Evolutionary conservation across 1,140 invertebrate species (phyloP).

Genomic region (Diploscapter pachys): DNA sequence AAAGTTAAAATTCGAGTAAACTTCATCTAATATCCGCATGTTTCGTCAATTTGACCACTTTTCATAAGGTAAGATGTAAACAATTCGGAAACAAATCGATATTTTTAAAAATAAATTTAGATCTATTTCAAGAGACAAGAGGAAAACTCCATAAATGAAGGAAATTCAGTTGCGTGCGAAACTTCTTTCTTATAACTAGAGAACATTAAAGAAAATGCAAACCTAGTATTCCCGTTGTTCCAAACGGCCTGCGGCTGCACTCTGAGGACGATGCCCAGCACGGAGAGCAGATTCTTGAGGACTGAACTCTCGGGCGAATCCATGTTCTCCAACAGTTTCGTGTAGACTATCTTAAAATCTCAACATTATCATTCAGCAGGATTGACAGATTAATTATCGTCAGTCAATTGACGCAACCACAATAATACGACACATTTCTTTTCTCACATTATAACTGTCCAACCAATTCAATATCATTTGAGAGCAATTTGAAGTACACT

Average conservation of each 20-base stretch:
- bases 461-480: too few relatives aligned
- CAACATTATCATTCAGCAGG: too few relatives aligned
- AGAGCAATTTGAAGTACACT: too few relatives aligned
- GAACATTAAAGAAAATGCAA: too few relatives aligned
- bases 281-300: slow-evolving; percentile 34
- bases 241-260: slow-evolving; percentile 32
- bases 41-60: not conserved
- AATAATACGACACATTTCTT: too few relatives aligned
- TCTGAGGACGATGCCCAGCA: slow-evolving; percentile 28
- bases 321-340: slow-evolving; percentile 28
- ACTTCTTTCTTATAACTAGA: too few relatives aligned
- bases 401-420: too few relatives aligned
- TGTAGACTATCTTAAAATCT: slow-evolving; percentile 36
- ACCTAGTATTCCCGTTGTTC: slow-evolving; percentile 23
- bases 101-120: not conserved
- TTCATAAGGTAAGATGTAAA: too few relatives aligned
- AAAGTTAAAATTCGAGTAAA: not conserved
- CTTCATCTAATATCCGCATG: not conserved
- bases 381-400: too few relatives aligned
- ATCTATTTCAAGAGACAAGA: not conserved
- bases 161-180: too few relatives aligned
- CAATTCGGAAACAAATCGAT: too few relatives aligned
- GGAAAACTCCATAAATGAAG: not conserved
- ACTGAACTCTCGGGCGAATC: slow-evolving; percentile 16
- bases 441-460: too few relatives aligned